Base-by-base conservation (phyloP, 2,113 vertebrate species). In the Oryzias woworae region DNA sequence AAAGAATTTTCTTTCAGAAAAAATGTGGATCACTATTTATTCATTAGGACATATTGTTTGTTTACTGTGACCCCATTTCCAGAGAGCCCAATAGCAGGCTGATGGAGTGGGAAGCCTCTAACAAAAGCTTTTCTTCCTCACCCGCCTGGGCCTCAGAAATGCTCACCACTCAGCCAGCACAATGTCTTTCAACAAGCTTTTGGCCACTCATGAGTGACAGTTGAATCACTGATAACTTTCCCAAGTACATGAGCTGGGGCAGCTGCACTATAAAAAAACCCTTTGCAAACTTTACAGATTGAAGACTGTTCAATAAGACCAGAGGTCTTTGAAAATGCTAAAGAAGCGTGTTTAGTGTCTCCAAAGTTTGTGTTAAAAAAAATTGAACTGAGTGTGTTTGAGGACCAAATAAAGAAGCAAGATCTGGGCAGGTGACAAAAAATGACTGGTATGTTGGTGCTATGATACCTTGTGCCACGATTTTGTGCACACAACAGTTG, bases 121-220 rank as follows among this genome's bases (percentile, higher is more conserved):
- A 95, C 94, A 93, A 92, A 93, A 83, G 87, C 77, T 85, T 90
- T 91, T 89, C 91, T 92, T 93, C 92, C 90, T 89, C 91, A 86
- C 89, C 89, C 82, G 85, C 85, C 81, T 81, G 88, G 90, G 91
- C 91, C 92, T 91, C 89, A 92, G 91, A 91, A 91, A 90, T 90
- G 86, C 90, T 92, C 89, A 90, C 88, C 92, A 92, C 92, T 94
- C 92, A 91, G 91, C 89, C 89, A 78, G 92, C 87, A 89, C 91
- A 82, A 84, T 66, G 83, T 85, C 91, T 93, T 94, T 94, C 90
- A 94, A 91, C 82, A 83, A 87, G 87, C 76, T 89, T 93, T 89
- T 85, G 91, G 78, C 89, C 88, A 68, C 86, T 84, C 87, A 83
- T 95, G 95, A 97, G 89, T 96, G 95, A 96, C 96, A 96, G 95